Conservation (phyloP, 2,797 vertebrate genomes). For the Glossophaga mutica region DNA sequence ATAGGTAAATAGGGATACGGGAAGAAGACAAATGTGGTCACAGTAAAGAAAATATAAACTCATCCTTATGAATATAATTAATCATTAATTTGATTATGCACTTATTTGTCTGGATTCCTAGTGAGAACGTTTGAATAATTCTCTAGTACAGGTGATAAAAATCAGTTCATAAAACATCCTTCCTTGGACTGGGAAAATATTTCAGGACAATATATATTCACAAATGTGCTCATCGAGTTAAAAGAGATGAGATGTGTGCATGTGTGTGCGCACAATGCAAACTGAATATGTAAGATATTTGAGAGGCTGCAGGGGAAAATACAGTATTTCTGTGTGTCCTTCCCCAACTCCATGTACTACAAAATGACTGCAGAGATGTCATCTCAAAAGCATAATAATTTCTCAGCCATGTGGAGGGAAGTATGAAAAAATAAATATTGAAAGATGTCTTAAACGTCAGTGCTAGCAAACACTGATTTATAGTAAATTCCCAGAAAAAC, state of each 20-base stretch:
- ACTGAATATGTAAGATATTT: constrained; percentile 15
- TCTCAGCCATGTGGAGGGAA: background rate
- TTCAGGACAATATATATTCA: constrained; percentile 33
- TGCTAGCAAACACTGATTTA: constrained; percentile 33
- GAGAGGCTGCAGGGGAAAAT: constrained; percentile 13
- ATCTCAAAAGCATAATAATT: constrained; percentile 46
- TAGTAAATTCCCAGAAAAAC: constrained; percentile 46
- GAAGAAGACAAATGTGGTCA: background rate
- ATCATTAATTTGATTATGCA: background rate
- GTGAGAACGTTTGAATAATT: background rate
- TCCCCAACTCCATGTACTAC: background rate
- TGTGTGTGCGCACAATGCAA: background rate
- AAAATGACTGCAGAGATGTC: constrained; percentile 38
- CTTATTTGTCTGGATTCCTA: constrained; percentile 35
- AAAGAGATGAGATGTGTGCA: background rate
- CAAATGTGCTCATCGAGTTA: constrained; percentile 10
- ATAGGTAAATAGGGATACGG: background rate
- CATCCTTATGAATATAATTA: background rate
- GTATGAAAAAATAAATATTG: constrained; percentile 26
- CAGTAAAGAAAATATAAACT: background rate
- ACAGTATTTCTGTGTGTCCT: constrained; percentile 11
- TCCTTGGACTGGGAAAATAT: background rate
- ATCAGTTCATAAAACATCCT: constrained; percentile 7
- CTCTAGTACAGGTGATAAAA: constrained; percentile 23
- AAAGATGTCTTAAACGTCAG: constrained; percentile 23